Evolutionary conservation across 1,140 invertebrate genomes (phyloP), one percentile per base, ranked within the genome.

Genomic region (Araneus ventricosus): DNA sequence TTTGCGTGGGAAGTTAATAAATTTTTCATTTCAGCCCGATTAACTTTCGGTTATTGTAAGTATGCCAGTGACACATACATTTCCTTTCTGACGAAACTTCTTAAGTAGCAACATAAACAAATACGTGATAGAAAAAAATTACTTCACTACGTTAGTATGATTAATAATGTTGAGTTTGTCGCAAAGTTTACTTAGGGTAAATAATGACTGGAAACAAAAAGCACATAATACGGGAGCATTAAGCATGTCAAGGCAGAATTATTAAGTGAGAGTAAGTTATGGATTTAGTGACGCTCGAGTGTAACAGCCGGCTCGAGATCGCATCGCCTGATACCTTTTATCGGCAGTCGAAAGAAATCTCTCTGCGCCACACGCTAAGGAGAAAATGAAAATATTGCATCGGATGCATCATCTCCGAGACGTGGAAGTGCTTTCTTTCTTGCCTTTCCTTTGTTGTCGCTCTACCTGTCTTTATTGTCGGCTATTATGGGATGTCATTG

Each of bases 381-480:
- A 75, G 70, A 75, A 75, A 37, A 75, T 37, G 70, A 75, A 75
- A 75, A 34, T 75, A 34, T 34, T 75, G 20, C 70, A 75, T 75
- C 70, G 70, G 30, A 34, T 75, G 30, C 70, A 75, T 75, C 30
- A 34, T 75, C 30, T 24, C 22, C 37, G 70, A 34, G 70, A 75
- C 70, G 30, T 75, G 70, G 34, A 75, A 75, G 20, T 75, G 30
- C 70, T 34, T 75, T 37, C 20, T 34, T 63, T 63, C 59, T 63
- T 63, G 17, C 67, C 30, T 37, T 75, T 37, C 17, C 70, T 37
- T 75, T 75, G 27, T 75, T 37, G 30, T 75, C 30, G 30, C 70
- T 75, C 70, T 75, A 75, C 70, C 70, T 75, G 70, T 75, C 70
- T 75, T 75, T 34, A 75, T 75, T 37, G 70, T 75, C 17, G 34